These are phyloP conservation scores for Campodea augens DNA, from an alignment of 1,140 invertebrate genomes.

Conservation along the genomic window DNA sequence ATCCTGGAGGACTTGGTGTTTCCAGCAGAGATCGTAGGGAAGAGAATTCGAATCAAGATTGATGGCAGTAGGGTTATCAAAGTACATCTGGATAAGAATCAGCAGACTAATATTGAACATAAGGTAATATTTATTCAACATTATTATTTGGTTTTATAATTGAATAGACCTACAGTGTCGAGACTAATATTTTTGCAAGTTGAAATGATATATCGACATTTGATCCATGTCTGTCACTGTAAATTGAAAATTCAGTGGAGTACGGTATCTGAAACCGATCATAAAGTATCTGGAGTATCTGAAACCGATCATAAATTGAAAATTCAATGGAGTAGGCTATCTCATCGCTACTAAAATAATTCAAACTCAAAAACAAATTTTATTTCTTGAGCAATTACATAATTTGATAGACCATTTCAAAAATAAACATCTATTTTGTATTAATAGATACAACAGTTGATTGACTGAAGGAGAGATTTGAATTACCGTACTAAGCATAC, in stretches of 20 bases:
- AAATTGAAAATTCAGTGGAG: neutral
- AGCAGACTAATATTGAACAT: conserved; percentile 98
- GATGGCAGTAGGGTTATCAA: conserved; percentile 93
- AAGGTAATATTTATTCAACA: conserved; percentile 48
- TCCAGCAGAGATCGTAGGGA: conserved; percentile 98
- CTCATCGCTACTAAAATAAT: no score
- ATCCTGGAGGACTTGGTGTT: conserved; percentile 94
- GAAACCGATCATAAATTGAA: no score
- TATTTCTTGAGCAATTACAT: no score
- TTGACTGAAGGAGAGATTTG: no score
- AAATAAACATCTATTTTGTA: no score
- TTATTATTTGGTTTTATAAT: neutral
- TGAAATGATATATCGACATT: conserved; percentile 2
- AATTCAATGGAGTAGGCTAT: no score
- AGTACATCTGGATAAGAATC: conserved; percentile 95
- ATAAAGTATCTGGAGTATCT: no score
- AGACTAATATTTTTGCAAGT: neutral
- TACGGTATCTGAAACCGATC: no score
- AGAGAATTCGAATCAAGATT: conserved; percentile 84
- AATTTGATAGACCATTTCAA: no score
- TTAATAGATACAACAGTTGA: no score
- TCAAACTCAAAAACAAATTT: no score
- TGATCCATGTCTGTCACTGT: neutral
- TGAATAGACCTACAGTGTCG: neutral
- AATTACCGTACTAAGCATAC: no score